Base-by-base conservation (phyloP, 2,888 invertebrate genomes). In the Acleris sparsana region DNA sequence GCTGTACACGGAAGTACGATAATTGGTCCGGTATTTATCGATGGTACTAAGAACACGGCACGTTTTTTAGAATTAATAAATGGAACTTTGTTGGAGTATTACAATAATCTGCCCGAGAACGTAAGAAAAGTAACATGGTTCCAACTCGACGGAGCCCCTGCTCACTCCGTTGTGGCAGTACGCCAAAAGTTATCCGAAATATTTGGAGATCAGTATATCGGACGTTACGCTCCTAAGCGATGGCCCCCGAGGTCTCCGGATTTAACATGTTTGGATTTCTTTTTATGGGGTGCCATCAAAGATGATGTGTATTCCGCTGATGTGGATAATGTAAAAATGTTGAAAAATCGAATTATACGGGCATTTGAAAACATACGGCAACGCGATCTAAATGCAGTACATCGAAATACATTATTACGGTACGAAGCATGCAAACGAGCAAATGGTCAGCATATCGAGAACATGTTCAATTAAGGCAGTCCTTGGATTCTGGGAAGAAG, bases 171-270 rank as follows among this genome's bases (percentile, higher is more conserved):
- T 17, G 43, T 62, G 29, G 25, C 51, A 46, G 64, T 39, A 1
- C 65, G 59, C 33, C 43, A 20, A 20, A 20, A 20, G 20, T 20
- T 20, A 3, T 20, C 20, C 20, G 20, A 56, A 53, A 62, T 69
- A 55, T 69, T 69, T 58, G 57, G 58, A 13, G 25, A 67, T n/a
- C 57, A 46, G 33, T 67, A 58, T 55, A 61, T 63, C 18, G 56
- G 68, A 5, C 39, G 68, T 17, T 60, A 25, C 39, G 68, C 63
- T 46, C 63, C 53, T 29, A 22, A 18, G 22, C 60, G 61, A 29
- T 68, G 63, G 61, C 67, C 55, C 11, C 43, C 62, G 49, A 56
- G 62, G 29, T 67, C 62, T 11, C 43, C 65, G 29, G 60, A 59
- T 20, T 11, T 55, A 18, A 55, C 55, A 2, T 55, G 55, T 11